phyloP scores from a whole-genome alignment of 2,888 invertebrate species.

The Dryococelus australis region DNA sequence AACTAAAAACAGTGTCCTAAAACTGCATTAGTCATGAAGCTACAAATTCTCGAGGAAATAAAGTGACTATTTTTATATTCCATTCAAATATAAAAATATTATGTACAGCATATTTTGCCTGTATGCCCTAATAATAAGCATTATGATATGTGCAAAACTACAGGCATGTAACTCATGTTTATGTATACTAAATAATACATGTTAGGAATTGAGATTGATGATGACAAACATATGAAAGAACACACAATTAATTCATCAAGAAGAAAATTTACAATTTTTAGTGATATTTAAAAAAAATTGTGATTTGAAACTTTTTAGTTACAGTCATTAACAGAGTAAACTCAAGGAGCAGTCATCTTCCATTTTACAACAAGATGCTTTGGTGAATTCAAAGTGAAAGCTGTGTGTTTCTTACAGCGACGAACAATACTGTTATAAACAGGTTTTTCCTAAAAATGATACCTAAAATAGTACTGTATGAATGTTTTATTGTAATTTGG shows the following conservation, averaged over 20 bases:
- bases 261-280: too few species aligned
- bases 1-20: background rate
- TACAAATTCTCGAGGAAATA: background rate
- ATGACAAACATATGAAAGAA: too few species aligned
- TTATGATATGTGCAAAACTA: background rate
- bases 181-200: background rate
- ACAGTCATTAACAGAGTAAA: background rate
- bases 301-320: background rate
- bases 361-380: background rate
- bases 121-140: background rate
- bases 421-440: background rate
- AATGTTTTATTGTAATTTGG: background rate
- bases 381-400: too few species aligned
- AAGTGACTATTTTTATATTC: background rate
- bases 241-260: too few species aligned
- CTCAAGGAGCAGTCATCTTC: background rate
- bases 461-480: background rate
- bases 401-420: too few species aligned
- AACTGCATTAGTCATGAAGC: background rate
- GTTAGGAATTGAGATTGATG: too few species aligned
- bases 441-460: background rate
- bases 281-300: background rate
- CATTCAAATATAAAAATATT: constrained; percentile 1
- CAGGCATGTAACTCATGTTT: background rate
- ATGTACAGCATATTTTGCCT: background rate